phyloP scores from a whole-genome alignment of 2,888 invertebrate genomes.

The Dascillus cervinus region DNA sequence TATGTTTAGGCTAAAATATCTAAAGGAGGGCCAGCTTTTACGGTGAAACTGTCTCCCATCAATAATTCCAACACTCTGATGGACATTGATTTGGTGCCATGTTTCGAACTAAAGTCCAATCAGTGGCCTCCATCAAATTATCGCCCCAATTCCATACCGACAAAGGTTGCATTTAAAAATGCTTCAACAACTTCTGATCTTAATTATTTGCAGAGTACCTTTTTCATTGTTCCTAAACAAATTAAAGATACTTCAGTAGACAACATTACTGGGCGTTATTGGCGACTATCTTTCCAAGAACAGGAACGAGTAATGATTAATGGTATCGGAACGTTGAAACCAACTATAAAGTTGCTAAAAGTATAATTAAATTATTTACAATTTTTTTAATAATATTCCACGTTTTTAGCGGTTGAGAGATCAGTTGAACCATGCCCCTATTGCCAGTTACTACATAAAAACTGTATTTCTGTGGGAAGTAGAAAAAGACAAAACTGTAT shows the following conservation, averaged over 20 bases:
- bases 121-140: conserved; percentile 31
- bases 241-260: conserved; percentile 17
- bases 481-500: neutral
- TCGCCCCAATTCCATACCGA: conserved; percentile 21
- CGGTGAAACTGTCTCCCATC: conserved; percentile 37
- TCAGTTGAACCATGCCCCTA: conserved; percentile 25
- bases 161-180: conserved; percentile 7
- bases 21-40: conserved; percentile 51
- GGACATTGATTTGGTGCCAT: conserved; percentile 43
- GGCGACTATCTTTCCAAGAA: conserved; percentile 40
- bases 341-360: conserved; percentile 32
- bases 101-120: conserved; percentile 26
- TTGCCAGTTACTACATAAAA: conserved; percentile 45
- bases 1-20: conserved; percentile 36
- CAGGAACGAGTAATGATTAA: conserved; percentile 35
- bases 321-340: conserved; percentile 28
- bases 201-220: no score
- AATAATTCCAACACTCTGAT: conserved; percentile 32
- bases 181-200: neutral
- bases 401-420: conserved; percentile 41
- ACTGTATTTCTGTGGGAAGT: conserved; percentile 34
- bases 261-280: conserved; percentile 24
- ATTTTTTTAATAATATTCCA: no score
- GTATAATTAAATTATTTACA: no score
- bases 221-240: conserved; percentile 32